Evolutionary conservation across 1,140 invertebrate genomes (phyloP).

Genomic region (Magallana angulata): DNA sequence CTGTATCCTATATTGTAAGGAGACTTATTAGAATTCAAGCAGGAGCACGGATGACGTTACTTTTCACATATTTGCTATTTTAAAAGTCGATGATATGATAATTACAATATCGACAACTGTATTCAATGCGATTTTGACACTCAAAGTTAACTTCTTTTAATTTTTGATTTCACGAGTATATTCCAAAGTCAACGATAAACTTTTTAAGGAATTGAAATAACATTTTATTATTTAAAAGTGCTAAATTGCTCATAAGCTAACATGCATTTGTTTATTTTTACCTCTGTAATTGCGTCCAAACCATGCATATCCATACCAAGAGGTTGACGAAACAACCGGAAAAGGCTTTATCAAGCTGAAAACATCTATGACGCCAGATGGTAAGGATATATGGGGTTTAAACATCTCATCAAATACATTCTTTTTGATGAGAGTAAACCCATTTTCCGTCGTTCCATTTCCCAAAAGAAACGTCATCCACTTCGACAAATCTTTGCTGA

Average conservation of each 20-base stretch:
- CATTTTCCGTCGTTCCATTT: slow-evolving; percentile 1
- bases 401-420: background rate
- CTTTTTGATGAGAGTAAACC: background rate
- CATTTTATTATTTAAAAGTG: no score
- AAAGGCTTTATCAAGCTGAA: background rate
- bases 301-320: slow-evolving; percentile 14
- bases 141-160: no score
- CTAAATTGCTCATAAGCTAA: no score
- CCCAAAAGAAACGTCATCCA: background rate
- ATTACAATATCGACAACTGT: no score
- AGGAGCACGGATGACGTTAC: no score
- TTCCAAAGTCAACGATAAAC: no score
- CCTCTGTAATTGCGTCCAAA: slow-evolving; percentile 12
- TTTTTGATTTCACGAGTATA: no score
- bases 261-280: background rate
- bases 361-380: background rate
- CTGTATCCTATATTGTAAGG: background rate
- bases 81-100: no score
- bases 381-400: background rate
- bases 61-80: no score
- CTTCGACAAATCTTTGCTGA: background rate
- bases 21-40: no score
- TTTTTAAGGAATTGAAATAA: no score
- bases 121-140: no score
- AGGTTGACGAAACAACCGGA: background rate